Evolutionary conservation across 2,113 vertebrate genomes (phyloP).

Genomic region (Ginglymostoma cirratum): DNA sequence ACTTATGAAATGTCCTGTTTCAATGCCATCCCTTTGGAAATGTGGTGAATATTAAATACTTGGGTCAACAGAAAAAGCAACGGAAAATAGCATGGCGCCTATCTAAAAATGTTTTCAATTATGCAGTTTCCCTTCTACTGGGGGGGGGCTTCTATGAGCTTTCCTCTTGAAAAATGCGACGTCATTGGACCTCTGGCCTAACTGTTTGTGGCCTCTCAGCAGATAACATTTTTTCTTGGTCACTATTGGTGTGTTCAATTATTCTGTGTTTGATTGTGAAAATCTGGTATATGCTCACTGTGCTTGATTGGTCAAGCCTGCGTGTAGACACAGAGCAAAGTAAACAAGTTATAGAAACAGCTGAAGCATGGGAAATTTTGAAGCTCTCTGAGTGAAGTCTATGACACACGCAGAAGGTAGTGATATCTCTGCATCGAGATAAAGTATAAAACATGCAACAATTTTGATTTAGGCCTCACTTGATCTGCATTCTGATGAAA

Average conservation of each 20-base stretch:
- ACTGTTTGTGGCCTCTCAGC: background rate
- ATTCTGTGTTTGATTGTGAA: background rate
- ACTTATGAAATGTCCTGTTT: background rate
- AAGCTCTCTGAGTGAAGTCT: too few relatives aligned
- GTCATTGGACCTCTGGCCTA: background rate
- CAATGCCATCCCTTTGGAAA: background rate
- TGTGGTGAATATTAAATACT: background rate
- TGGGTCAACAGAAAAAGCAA: background rate
- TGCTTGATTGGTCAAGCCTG: too few relatives aligned
- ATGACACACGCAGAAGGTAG: too few relatives aligned
- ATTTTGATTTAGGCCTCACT: too few relatives aligned
- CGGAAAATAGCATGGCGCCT: background rate
- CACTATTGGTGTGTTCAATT: background rate
- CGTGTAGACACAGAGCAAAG: too few relatives aligned
- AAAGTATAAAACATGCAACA: too few relatives aligned
- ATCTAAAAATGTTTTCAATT: background rate
- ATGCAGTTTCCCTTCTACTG: background rate
- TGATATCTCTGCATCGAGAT: too few relatives aligned
- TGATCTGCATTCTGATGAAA: too few relatives aligned
- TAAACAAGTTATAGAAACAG: too few relatives aligned
- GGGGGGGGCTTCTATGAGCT: background rate
- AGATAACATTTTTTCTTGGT: background rate
- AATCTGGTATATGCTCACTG: too few relatives aligned
- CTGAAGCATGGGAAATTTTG: too few relatives aligned
- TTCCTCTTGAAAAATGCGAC: background rate